These are phyloP conservation scores for Pangasius macronema DNA, from an alignment of 2,797 vertebrate species.

Conservation along the genomic window DNA sequence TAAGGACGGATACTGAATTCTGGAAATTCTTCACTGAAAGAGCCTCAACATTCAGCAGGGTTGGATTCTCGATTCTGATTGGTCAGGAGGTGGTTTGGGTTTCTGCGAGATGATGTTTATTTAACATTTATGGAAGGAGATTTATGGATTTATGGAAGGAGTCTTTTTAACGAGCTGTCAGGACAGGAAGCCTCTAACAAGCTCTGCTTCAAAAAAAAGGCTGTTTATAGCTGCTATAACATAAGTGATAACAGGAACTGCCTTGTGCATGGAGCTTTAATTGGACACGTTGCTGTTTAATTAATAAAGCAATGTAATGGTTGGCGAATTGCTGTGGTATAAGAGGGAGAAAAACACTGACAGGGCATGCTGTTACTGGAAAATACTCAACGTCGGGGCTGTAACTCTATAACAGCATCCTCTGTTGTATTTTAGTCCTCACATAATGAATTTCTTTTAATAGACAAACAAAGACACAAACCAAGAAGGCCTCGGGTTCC, in stretches of 20 bases:
- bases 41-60: background rate
- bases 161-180: background rate
- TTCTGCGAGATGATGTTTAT: background rate
- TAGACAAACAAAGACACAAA: constrained; percentile 13
- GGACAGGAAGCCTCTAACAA: background rate
- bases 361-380: background rate
- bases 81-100: background rate
- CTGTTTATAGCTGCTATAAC: background rate
- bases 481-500: background rate
- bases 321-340: background rate
- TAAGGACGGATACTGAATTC: background rate
- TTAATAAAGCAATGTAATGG: background rate
- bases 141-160: background rate
- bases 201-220: background rate
- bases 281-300: no score
- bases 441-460: background rate
- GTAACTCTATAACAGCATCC: background rate
- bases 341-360: background rate
- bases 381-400: background rate
- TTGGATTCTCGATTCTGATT: background rate
- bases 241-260: background rate
- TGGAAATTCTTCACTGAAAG: background rate
- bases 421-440: background rate
- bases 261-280: no score
- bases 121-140: background rate